Base-by-base conservation (phyloP, 1,140 invertebrate species). In the Mya arenaria region DNA sequence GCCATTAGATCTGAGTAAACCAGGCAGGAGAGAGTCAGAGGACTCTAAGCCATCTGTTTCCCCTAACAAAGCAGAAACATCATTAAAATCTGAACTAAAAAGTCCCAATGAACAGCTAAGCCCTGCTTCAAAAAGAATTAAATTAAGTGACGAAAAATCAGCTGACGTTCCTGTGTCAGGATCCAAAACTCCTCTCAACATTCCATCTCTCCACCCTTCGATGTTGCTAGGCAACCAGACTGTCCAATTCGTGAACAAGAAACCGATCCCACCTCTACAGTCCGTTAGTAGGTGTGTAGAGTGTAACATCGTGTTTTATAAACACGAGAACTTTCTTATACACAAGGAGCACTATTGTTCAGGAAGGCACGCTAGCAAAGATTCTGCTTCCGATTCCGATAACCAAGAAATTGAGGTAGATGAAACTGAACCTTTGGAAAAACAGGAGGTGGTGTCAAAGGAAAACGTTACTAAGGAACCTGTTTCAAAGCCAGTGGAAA, bases 301-400 rank as follows among this genome's bases (percentile, higher is more conserved):
- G 87, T 99, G 98, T 93, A 98, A 98, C 90, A 99, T 99, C 73
- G 97, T 98, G 0, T 99, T 99, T 89, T 99, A 97, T 92, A 97
- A 97, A 85, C 96, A 97, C 87, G 98, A 99, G 90, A 99, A 98
- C 89, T 99, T 97, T 88, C 93, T 98, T 23, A 96, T 97, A 1
- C 98, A 99, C 90, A 99, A 98, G 91, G 96, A 97, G 86, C 96
- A 98, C 87, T 99, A 99, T 90, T 99, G 98, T 92, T 97, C 97
- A 13, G 96, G 96, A 0, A 84, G 86, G 48, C 56, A 92, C 62
- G 58, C 63, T 66, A 75, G 68, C 48, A 84, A 84, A 71, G 75
- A 75, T 48, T 71, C 82, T 55, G 56, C 83, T 56, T 80, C 82
- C 19, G 78, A 77, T 60, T 73, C 66, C 55, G 41, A 63, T 28